Conservation (phyloP, 1,140 invertebrate genomes). For the Ptiloglossa arizonensis region DNA sequence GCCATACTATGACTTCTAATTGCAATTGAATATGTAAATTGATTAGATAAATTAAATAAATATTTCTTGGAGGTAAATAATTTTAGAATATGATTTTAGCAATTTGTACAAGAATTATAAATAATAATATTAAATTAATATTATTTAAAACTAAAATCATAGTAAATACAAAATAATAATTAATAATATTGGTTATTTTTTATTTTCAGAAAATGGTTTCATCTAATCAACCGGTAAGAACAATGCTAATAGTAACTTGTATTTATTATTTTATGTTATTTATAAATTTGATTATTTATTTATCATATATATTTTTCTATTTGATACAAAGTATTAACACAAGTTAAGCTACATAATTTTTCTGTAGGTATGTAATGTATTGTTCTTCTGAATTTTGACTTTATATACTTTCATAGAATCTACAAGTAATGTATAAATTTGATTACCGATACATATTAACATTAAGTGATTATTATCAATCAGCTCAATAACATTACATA, state of each 20-base stretch:
- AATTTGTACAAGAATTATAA: neutral
- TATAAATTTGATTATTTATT: constrained; percentile 22
- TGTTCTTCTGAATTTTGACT: no score
- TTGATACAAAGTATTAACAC: constrained; percentile 30
- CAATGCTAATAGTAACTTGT: constrained; percentile 43
- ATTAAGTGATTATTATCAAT: constrained; percentile 14
- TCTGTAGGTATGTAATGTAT: constrained; percentile 33
- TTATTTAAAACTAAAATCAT: neutral
- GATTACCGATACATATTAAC: constrained; percentile 4
- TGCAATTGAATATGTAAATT: no score
- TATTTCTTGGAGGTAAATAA: neutral
- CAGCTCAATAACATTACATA: constrained; percentile 66
- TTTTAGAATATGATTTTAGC: neutral
- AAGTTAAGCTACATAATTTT: constrained; percentile 23
- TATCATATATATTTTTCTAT: constrained; percentile 14
- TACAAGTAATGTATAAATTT: constrained; percentile 7
- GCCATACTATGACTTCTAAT: no score
- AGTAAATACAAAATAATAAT: constrained; percentile 16
- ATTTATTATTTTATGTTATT: constrained; percentile 19
- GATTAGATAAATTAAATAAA: neutral
- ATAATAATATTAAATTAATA: neutral
- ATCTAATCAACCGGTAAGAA: constrained; percentile 74
- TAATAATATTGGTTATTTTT: constrained; percentile 35
- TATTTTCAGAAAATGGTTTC: constrained; percentile 75
- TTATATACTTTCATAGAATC: constrained; percentile 9